Base-by-base conservation (phyloP, 2,113 vertebrate genomes). In the Melozone crissalis region DNA sequence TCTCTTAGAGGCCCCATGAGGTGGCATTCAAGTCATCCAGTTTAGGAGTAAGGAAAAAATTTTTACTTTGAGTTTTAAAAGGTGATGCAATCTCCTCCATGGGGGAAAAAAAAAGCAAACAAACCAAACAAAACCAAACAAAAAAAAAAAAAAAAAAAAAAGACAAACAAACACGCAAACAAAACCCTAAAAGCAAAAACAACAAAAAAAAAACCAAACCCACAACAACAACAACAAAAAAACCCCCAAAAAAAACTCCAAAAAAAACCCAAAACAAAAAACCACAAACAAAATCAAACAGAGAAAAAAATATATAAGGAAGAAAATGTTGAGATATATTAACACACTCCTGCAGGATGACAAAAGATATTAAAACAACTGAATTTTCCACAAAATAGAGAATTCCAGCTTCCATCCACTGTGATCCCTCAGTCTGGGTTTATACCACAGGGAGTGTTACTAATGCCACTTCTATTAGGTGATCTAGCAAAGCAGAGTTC, bases 281-380 rank as follows among this genome's bases (percentile, higher is more conserved):
- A n/a, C n/a, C n/a, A 13, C 41, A 5, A 33, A 55, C 2, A 16
- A 57, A 44, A 5, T 23, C 46, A 39, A 12, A 39, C 13, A 12
- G 27, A 23, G 11, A 1, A 4, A 5, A 19, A 12, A n/a, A 27
- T 1, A n/a, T n/a, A n/a, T n/a, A 9, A 41, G 7, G 10, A 24
- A 41, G 3, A 5, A 49, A 15, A 30, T 22, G 2, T 10, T 16
- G 15, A 65, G 5, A 9, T 30, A 15, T 20, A 47, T 49, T 27
- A 73, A 52, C 1, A 7, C 28, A 63, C 15, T 67, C 9, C 30
- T 69, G 3, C 3, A 57, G 28, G 8, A 61, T 49, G 13, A 11
- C 5, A 62, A 66, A 43, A 72, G 3, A 27, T 18, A 75, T 4
- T 47, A 26, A 78, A 85, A 41, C 4, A 59, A 28, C 5, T 2